These are phyloP conservation scores for Melanogrammus aeglefinus DNA, from an alignment of 2,797 vertebrate genomes.

Conservation along the genomic window DNA sequence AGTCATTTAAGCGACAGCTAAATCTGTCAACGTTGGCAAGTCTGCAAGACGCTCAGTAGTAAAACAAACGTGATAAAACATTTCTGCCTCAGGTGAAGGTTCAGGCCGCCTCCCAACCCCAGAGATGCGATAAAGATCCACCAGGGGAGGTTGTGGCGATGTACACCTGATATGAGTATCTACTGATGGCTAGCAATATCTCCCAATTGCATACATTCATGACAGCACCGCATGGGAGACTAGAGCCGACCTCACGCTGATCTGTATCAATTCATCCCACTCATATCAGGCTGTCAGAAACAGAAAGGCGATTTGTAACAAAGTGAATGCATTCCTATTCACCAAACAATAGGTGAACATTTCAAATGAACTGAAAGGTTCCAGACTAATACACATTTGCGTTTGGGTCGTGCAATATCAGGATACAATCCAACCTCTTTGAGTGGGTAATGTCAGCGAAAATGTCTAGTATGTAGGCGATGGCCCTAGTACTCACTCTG, in stretches of 20 bases:
- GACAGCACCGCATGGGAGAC: constrained; percentile 8
- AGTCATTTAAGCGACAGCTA: constrained; percentile 53
- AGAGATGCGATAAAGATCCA: constrained; percentile 31
- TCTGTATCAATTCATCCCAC: not conserved
- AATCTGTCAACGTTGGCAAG: constrained; percentile 53
- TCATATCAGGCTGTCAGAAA: not conserved
- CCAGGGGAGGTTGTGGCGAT: constrained; percentile 20
- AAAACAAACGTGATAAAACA: constrained; percentile 14
- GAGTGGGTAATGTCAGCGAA: not conserved
- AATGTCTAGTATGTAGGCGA: not conserved
- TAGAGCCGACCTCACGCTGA: not conserved
- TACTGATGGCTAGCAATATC: constrained; percentile 40
- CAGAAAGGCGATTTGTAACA: not conserved
- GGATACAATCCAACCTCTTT: not conserved
- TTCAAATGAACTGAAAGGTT: too few species aligned
- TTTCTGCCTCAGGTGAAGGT: constrained; percentile 27
- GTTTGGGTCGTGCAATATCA: too few species aligned
- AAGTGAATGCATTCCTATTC: not conserved
- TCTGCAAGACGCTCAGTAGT: constrained; percentile 42
- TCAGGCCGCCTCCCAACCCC: constrained; percentile 24
- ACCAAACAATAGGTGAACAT: not conserved
- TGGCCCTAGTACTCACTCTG: not conserved
- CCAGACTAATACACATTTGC: too few species aligned
- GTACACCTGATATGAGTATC: constrained; percentile 36
- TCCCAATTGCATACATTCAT: constrained; percentile 25